Evolutionary conservation across 2,797 vertebrate species (phyloP), one percentile per base, ranked within the genome.

Genomic region (Parambassis ranga): DNA sequence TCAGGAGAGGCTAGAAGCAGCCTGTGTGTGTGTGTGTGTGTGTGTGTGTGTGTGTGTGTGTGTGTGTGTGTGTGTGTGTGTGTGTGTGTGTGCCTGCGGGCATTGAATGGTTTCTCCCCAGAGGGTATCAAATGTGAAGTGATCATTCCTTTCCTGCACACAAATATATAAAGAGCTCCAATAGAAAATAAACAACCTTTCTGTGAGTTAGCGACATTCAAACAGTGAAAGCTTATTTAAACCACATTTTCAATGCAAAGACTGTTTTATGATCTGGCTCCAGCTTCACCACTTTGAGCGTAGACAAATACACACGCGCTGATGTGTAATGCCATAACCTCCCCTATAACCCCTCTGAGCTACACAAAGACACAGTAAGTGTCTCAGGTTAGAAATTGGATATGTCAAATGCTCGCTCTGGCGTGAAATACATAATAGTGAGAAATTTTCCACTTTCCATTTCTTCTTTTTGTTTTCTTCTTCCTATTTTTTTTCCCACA

Each of bases 351-450:
- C 67, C 31, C 37, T 65, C 47, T 60, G 57, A 70, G 70, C 53
- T 43, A 36, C 64, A 72, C 52, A 78, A 69, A 74, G 64, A 71
- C 70, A 68, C 61, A 74, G 55, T 46, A 69, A 76, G 42, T 56
- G 66, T 83, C 59, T 72, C 32, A 51, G 69, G 63, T 75, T 75
- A 79, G 65, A 83, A 83, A 73, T 75, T 81, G 71, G 73, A 77
- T 60, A 55, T 73, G 79, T 79, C 82, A 81, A 58, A 83, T 47
- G 73, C 48, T 76, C 55, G 64, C 41, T 79, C 36, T 27, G 44
- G 72, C 26, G 5, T 85, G 61, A 82, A 83, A 84, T 75, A 75
- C 71, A 67, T 71, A 48, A 81, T 56, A 73, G 64, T 65, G 38
- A 75, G 59, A 68, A 51, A 61, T 79, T 38, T 71, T 31, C 24